These are phyloP conservation scores for Mimas tiliae DNA, from an alignment of 2,888 invertebrate genomes.

Conservation along the genomic window DNA sequence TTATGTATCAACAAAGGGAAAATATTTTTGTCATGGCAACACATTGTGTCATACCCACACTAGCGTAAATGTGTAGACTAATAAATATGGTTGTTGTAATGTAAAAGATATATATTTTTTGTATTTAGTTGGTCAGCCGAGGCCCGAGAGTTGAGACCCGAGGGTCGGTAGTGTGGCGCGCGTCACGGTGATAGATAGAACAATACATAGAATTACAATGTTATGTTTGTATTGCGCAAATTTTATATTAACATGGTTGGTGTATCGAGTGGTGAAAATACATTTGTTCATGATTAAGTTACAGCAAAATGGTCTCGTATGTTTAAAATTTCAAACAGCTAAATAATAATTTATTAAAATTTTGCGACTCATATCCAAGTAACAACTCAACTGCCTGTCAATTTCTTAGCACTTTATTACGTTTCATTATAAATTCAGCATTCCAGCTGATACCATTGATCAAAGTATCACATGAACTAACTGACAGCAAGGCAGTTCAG, in stretches of 20 bases:
- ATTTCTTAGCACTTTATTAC: no score
- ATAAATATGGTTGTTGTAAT: conserved; percentile 60
- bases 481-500: no score
- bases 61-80: neutral
- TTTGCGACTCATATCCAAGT: no score
- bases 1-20: no score
- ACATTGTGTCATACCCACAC: neutral
- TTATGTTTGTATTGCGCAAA: neutral
- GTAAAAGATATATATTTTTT: conserved; percentile 68
- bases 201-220: conserved; percentile 9
- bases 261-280: neutral
- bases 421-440: no score
- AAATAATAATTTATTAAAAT: no score
- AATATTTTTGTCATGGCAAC: neutral
- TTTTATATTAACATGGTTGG: neutral
- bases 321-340: no score
- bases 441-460: no score
- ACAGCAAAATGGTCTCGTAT: no score
- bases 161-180: neutral
- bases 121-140: conserved; percentile 57
- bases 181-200: conserved; percentile 20
- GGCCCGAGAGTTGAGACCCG: no score
- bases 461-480: no score
- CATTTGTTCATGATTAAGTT: neutral
- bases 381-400: no score